phyloP scores from a whole-genome alignment of 2,797 vertebrate species.

The Onychomys torridus region DNA sequence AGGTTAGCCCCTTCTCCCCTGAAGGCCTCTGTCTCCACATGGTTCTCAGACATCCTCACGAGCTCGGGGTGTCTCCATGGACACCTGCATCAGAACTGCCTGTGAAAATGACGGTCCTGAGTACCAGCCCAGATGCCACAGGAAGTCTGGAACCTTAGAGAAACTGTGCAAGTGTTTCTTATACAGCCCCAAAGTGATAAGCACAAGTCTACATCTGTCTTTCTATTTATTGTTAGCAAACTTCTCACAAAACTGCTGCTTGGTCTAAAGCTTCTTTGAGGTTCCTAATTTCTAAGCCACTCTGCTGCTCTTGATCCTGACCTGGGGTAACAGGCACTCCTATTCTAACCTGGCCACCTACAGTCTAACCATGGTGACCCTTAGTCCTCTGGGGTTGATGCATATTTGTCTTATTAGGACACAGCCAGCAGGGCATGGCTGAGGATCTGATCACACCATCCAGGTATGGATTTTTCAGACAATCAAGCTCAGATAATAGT shows the following conservation, averaged over 20 bases:
- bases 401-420: conserved; percentile 62
- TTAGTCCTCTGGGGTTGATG: conserved; percentile 25
- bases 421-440: conserved; percentile 15
- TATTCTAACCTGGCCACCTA: not conserved
- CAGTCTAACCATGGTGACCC: not conserved
- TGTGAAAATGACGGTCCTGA: not conserved
- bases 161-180: not conserved
- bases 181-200: not conserved
- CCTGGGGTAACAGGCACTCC: not conserved
- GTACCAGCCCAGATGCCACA: not conserved
- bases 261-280: not conserved
- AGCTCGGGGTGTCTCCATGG: not conserved
- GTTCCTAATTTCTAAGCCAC: conserved; percentile 13
- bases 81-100: not conserved
- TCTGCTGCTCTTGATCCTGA: conserved; percentile 24
- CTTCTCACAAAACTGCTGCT: not conserved
- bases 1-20: not conserved
- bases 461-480: conserved; percentile 74
- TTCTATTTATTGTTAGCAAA: not conserved
- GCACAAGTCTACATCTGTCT: not conserved
- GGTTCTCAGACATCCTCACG: not conserved
- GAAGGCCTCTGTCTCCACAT: not conserved
- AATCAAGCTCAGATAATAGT: conserved; percentile 57
- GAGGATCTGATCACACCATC: conserved; percentile 5
- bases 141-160: not conserved